Percentiles rank a stretch among this genome's conserved stretches.
These are phyloP conservation scores for Caenorhabditis brenneri DNA, from an alignment of 1,140 invertebrate species.

Conservation along the genomic window DNA sequence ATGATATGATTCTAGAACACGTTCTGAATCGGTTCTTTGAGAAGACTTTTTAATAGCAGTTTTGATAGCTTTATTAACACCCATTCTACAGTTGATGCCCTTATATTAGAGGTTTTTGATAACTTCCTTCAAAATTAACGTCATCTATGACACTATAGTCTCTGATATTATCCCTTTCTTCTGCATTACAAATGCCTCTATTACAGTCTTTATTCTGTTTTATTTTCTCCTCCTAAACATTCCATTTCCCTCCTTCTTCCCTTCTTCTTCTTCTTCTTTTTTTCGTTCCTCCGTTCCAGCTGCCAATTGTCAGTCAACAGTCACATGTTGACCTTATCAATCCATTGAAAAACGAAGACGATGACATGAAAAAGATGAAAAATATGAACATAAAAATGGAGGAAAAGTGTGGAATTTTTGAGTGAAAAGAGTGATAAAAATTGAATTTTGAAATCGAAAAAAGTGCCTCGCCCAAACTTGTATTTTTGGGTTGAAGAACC, in stretches of 20 bases:
- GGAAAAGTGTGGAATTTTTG: slow-evolving; percentile 6
- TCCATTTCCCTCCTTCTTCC: neutral
- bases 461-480: neutral
- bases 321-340: slow-evolving; percentile 18
- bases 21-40: too few species aligned
- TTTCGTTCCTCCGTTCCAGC: slow-evolving; percentile 10
- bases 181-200: neutral
- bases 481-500: too few species aligned
- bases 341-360: neutral
- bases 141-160: too few species aligned
- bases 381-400: slow-evolving; percentile 56
- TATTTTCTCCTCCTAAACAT: neutral
- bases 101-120: too few species aligned
- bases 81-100: too few species aligned
- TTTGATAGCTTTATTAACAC: too few species aligned
- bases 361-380: slow-evolving; percentile 51
- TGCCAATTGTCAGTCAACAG: slow-evolving; percentile 31
- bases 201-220: neutral
- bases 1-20: too few species aligned
- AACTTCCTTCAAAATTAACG: too few species aligned
- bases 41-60: too few species aligned
- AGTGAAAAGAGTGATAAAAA: neutral
- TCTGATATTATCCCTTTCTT: neutral
- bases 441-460: neutral
- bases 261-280: neutral